Evolutionary conservation across 2,113 vertebrate genomes (phyloP), one percentile per base, ranked within the genome.

Genomic region (Thunnus thynnus): DNA sequence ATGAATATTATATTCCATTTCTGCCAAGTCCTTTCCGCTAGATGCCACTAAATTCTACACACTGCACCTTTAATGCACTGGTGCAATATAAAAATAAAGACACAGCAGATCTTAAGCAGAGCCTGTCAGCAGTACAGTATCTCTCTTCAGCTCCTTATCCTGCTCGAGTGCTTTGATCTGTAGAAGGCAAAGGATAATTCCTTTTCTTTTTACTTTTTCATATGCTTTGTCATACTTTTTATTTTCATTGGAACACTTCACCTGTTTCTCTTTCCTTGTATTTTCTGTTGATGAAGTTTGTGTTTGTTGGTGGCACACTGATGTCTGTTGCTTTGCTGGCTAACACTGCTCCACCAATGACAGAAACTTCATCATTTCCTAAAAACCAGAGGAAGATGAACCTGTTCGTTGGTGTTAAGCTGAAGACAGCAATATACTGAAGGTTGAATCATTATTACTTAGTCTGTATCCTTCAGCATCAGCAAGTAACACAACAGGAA

Each of bases 111-210:
- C 54, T 70, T 46, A 54, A 54, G n/a, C 16, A 54, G 44, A 60
- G 11, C 32, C 20, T 9, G 36, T 2, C 36, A 8, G 36, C 36
- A 41, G 36, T 41, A 18, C 57, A n/a, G 57, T 46, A 51, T 82
- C 41, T 4, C 27, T 46, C 22, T 22, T 27, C 48, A 64, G 30
- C 13, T 57, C n/a, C 50, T 63, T 27, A 13, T 56, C 51, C 13
- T 57, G 18, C 69, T 50, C 48, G 18, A 56, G 57, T 47, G 56
- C 36, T 55, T 47, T 51, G 20, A 56, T 76, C 12, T 71, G 13
- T 70, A 27, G 9, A 57, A 44, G 27, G 17, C 51, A 54, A 25
- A 7, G 16, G 32, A 50, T 30, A 4, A 30, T 20, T 17, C 12
- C 7, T 61, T 67, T 68, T 60, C 13, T 30, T 51, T 51, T 46